Evolutionary conservation across 2,797 vertebrate genomes (phyloP).

Genomic region (Triplophysa yarkandensis): DNA sequence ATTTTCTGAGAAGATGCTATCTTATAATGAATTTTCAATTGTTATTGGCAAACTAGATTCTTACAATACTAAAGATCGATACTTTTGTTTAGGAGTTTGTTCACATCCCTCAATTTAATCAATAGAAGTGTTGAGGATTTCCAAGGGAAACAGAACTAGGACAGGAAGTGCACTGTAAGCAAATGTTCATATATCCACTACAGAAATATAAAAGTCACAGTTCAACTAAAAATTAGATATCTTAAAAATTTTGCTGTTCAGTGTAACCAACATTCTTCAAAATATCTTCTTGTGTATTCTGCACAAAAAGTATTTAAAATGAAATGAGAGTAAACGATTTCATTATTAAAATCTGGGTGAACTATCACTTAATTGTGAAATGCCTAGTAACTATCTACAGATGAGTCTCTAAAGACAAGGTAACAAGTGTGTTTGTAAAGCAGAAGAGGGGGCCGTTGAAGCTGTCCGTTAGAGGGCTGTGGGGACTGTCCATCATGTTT

Average conservation of each 20-base stretch:
- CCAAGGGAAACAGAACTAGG: not conserved
- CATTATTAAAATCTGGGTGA: too few species aligned
- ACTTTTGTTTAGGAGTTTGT: not conserved
- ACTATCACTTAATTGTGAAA: constrained; percentile 17
- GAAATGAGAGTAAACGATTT: too few species aligned
- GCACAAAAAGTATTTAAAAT: too few species aligned
- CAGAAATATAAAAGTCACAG: too few species aligned
- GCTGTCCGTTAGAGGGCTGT: constrained; percentile 18
- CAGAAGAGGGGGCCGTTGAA: constrained; percentile 32
- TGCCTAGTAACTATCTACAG: constrained; percentile 10
- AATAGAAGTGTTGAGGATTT: not conserved
- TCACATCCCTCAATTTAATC: not conserved
- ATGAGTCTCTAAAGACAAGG: constrained; percentile 14
- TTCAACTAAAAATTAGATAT: too few species aligned
- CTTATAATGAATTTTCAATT: not conserved
- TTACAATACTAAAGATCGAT: not conserved
- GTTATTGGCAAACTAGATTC: not conserved
- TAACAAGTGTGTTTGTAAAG: constrained; percentile 37
- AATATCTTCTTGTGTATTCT: too few species aligned
- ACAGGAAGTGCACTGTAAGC: not conserved
- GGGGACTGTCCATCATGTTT: constrained; percentile 25
- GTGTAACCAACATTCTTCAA: too few species aligned
- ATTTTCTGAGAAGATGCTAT: not conserved
- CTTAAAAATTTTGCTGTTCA: too few species aligned
- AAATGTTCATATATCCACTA: not conserved